These are phyloP conservation scores for Drosophila nigromelanica DNA, from an alignment of 1,140 invertebrate species.

Conservation along the genomic window DNA sequence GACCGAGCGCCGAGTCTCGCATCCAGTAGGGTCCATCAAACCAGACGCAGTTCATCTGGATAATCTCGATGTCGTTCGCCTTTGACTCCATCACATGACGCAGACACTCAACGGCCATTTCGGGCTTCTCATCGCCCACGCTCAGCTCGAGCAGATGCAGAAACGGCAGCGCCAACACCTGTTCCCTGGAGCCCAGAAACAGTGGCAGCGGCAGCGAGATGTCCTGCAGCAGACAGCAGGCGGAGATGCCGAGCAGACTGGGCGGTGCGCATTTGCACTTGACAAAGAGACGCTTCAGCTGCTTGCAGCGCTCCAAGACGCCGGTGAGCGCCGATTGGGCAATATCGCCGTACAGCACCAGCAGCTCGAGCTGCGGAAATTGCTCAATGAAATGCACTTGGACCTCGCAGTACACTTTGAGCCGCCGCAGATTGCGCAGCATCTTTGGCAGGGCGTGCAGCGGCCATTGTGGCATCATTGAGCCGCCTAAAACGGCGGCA, in stretches of 20 bases:
- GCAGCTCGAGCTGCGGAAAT: constrained; percentile 32
- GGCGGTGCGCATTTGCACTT: constrained; percentile 1
- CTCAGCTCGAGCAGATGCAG: constrained; percentile 33
- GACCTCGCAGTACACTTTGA: constrained; percentile 41
- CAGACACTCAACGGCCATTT: constrained; percentile 23
- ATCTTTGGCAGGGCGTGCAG: constrained; percentile 51
- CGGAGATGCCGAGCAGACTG: constrained; percentile 11
- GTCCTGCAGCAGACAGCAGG: constrained; percentile 4
- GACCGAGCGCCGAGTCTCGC: background rate
- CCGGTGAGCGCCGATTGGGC: constrained; percentile 47
- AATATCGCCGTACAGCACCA: constrained; percentile 37
- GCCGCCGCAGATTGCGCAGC: constrained; percentile 40
- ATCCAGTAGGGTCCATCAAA: constrained; percentile 23
- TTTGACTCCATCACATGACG: constrained; percentile 1
- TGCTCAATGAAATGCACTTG: constrained; percentile 59
- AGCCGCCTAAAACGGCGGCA: constrained; percentile 10
- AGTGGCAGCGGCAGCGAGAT: constrained; percentile 34
- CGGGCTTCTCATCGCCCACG: background rate
- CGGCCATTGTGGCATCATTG: constrained; percentile 43
- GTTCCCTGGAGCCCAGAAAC: constrained; percentile 2
- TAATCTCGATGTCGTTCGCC: constrained; percentile 4
- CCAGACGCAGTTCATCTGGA: constrained; percentile 32
- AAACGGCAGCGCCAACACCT: constrained; percentile 1
- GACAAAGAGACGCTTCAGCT: constrained; percentile 35
- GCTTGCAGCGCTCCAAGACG: constrained; percentile 45